Conservation (phyloP, 2,113 vertebrate genomes). For the Lepus americanus region DNA sequence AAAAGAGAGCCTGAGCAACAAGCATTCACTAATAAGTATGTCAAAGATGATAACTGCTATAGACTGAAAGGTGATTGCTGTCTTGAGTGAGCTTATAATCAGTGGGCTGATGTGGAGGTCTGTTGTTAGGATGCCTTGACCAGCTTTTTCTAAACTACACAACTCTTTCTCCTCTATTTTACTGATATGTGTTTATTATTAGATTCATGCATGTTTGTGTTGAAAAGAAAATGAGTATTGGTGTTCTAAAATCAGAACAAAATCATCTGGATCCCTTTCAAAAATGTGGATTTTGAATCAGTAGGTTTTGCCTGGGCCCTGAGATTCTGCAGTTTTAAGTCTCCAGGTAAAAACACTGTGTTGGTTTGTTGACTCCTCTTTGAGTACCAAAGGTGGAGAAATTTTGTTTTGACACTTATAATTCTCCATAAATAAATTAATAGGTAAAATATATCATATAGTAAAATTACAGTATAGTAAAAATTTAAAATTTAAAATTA, state of each 20-base stretch:
- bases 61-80: neutral
- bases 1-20: neutral
- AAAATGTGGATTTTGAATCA: constrained; percentile 2
- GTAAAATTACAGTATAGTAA: neutral
- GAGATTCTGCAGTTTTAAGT: neutral
- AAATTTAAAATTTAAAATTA: too few relatives aligned
- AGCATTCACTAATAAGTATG: neutral
- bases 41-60: neutral
- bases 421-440: constrained; percentile 16
- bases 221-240: neutral
- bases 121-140: neutral
- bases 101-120: neutral
- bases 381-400: neutral
- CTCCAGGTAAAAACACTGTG: neutral
- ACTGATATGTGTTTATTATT: neutral
- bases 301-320: neutral
- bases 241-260: neutral
- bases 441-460: neutral
- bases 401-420: neutral
- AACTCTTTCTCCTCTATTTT: neutral
- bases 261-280: constrained; percentile 3
- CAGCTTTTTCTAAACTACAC: neutral
- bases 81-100: constrained; percentile 13
- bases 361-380: neutral
- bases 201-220: neutral